These are phyloP conservation scores for Dromius quadrimaculatus DNA, from an alignment of 2,888 invertebrate genomes.

Conservation along the genomic window DNA sequence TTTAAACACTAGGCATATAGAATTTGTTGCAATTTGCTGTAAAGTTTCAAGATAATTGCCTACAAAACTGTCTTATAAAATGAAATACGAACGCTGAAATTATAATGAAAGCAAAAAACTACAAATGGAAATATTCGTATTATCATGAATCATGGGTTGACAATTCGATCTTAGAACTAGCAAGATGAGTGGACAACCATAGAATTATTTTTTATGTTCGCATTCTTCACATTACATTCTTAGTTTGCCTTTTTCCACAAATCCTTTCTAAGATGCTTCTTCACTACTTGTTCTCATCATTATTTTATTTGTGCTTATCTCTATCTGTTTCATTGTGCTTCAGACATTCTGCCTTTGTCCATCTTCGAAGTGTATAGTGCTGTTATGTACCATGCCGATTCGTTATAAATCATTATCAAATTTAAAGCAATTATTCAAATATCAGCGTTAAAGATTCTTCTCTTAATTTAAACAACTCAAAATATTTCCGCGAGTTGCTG, in stretches of 20 bases:
- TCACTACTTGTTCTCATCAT: constrained; percentile 15
- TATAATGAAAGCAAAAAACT: constrained; percentile 13
- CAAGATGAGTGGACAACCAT: background rate
- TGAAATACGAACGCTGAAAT: constrained; percentile 2
- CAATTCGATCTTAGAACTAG: constrained; percentile 22
- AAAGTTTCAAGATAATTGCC: constrained; percentile 18
- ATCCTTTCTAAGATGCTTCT: constrained; percentile 1
- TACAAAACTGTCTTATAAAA: background rate
- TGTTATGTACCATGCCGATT: background rate
- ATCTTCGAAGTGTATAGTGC: background rate
- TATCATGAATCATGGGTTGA: constrained; percentile 19
- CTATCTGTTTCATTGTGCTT: background rate
- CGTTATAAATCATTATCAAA: no score
- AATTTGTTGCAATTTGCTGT: constrained; percentile 12
- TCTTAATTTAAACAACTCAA: no score
- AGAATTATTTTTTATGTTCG: background rate
- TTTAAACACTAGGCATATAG: no score
- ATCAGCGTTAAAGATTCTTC: no score
- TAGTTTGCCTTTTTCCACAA: constrained; percentile 16
- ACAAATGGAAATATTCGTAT: constrained; percentile 11
- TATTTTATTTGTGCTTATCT: background rate
- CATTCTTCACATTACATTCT: constrained; percentile 17
- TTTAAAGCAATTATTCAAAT: no score
- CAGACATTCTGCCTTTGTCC: background rate
- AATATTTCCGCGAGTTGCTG: no score